A percentile compares a stretch with the other conserved stretches of the same genome.
These are phyloP conservation scores for Sorex fumeus DNA, from an alignment of 2,113 vertebrate species.

Conservation along the genomic window DNA sequence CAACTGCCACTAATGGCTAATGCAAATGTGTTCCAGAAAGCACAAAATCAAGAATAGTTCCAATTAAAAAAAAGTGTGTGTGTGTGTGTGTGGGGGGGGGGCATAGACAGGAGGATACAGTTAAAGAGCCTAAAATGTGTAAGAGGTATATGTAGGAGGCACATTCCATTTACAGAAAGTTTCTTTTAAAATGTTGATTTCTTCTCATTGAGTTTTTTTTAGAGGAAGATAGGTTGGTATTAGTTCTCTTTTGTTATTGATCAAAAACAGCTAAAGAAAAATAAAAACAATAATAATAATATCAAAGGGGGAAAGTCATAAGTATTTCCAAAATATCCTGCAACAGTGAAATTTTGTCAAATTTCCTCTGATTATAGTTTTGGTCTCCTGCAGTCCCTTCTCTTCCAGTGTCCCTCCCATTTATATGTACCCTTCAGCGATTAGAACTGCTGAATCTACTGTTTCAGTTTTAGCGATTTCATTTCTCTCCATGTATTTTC, in stretches of 20 bases:
- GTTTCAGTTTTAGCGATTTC: neutral
- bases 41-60: constrained; percentile 72
- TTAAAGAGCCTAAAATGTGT: constrained; percentile 78
- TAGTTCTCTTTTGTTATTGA: neutral
- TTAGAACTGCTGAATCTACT: neutral
- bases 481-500: neutral
- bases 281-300: too few species aligned
- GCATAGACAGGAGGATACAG: constrained; percentile 29
- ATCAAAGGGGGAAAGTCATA: neutral
- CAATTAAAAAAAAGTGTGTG: constrained; percentile 51
- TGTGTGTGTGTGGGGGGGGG: neutral
- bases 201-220: constrained; percentile 50
- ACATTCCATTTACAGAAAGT: constrained; percentile 74
- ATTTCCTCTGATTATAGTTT: neutral
- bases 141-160: constrained; percentile 43
- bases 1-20: constrained; percentile 66
- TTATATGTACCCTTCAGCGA: neutral
- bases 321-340: constrained; percentile 44
- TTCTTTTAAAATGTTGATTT: constrained; percentile 55
- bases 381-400: neutral
- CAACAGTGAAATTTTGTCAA: neutral
- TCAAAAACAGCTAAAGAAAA: neutral
- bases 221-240: constrained; percentile 16
- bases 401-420: neutral
- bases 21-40: constrained; percentile 24